Conservation (phyloP, 2,888 invertebrate species). For the Lasioglossum zephyrum region DNA sequence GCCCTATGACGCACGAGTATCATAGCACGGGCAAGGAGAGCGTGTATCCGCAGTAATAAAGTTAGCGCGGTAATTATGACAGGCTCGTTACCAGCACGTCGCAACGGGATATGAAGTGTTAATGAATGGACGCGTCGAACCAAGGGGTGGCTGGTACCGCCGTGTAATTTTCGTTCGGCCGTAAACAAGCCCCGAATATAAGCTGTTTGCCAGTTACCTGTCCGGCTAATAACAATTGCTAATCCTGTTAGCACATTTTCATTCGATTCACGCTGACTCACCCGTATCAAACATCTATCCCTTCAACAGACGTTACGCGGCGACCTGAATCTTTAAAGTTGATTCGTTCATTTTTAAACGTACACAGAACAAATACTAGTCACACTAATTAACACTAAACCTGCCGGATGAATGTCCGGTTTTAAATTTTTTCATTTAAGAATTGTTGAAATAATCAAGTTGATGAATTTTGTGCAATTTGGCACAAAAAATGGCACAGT, state of each 20-base stretch:
- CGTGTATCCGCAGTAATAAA: constrained; percentile 81
- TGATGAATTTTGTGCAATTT: too few species aligned
- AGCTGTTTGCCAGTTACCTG: constrained; percentile 21
- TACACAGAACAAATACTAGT: not conserved
- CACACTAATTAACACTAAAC: not conserved
- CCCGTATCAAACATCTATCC: not conserved
- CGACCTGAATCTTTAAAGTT: not conserved
- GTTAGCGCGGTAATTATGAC: constrained; percentile 84
- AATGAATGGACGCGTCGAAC: constrained; percentile 83
- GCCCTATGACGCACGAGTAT: constrained; percentile 71
- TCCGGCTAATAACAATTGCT: constrained; percentile 2
- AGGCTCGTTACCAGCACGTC: constrained; percentile 84
- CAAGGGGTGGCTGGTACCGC: constrained; percentile 82
- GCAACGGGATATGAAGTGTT: constrained; percentile 83
- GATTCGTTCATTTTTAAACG: not conserved
- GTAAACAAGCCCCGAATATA: constrained; percentile 65
- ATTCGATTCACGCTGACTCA: not conserved
- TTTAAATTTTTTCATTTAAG: too few species aligned
- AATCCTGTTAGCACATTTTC: not conserved
- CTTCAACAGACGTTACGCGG: not conserved
- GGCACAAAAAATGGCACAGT: too few species aligned
- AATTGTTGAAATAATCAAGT: too few species aligned
- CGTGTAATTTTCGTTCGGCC: constrained; percentile 77
- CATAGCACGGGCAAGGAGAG: constrained; percentile 69
- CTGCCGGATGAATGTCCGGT: too few species aligned